Evolutionary conservation across 2,797 vertebrate genomes (phyloP).

Genomic region (Hydrocynus forskahlii): DNA sequence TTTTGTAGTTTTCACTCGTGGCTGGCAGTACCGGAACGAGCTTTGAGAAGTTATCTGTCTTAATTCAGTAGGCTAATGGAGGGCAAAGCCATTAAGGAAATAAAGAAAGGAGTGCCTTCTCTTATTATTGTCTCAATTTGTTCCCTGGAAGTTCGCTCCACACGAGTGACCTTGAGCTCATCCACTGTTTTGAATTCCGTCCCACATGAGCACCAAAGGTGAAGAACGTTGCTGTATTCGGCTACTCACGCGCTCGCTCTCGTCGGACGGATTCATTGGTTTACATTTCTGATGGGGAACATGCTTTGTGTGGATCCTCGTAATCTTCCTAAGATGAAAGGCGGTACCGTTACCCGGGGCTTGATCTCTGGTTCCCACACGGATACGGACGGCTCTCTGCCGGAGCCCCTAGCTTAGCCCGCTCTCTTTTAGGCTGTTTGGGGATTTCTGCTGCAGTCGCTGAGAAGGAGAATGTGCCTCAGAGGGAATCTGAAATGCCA

Average conservation of each 20-base stretch:
- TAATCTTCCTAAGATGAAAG: slow-evolving; percentile 17
- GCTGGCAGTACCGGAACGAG: slow-evolving; percentile 2
- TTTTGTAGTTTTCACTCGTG: slow-evolving; percentile 7
- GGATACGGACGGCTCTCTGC: background rate
- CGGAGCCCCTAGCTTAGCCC: slow-evolving; percentile 19
- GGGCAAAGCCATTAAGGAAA: slow-evolving; percentile 73
- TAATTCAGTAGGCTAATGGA: slow-evolving; percentile 75
- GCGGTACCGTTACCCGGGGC: slow-evolving; percentile 3
- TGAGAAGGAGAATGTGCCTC: slow-evolving; percentile 41
- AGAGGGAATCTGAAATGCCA: slow-evolving; percentile 52
- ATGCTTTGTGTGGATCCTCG: background rate
- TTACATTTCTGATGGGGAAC: slow-evolving; percentile 20
- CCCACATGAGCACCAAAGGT: background rate
- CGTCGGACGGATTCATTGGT: background rate
- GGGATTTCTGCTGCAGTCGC: slow-evolving; percentile 21
- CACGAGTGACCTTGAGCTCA: slow-evolving; percentile 44
- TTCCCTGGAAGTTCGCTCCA: slow-evolving; percentile 41
- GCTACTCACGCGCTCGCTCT: background rate
- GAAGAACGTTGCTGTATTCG: slow-evolving; percentile 3
- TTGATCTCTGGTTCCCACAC: slow-evolving; percentile 9
- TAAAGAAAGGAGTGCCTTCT: slow-evolving; percentile 67
- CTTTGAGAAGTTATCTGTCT: slow-evolving; percentile 73
- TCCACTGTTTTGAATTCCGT: slow-evolving; percentile 35
- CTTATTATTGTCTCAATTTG: slow-evolving; percentile 65
- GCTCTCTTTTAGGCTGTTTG: slow-evolving; percentile 8